Conservation (phyloP, 2,113 vertebrate species). For the Hippocampus abdominalis region DNA sequence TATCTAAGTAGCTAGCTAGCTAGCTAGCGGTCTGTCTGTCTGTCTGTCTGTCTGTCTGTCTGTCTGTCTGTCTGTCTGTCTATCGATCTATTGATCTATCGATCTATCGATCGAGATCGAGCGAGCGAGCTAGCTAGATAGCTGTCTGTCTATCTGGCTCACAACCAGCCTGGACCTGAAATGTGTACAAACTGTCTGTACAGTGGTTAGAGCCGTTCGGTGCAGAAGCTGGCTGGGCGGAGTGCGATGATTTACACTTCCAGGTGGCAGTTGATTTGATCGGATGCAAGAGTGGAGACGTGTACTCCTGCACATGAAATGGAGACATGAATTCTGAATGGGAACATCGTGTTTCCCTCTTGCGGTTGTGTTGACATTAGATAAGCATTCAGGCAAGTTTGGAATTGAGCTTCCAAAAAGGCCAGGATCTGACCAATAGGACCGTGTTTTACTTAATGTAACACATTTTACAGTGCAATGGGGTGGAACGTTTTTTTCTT, state of each 20-base stretch:
- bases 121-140: no score
- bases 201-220: neutral
- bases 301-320: neutral
- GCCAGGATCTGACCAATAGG: neutral
- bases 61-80: no score
- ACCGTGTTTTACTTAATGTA: neutral
- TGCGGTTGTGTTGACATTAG: slow-evolving; percentile 4
- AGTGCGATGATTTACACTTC: neutral
- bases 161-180: neutral
- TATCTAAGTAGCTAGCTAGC: no score
- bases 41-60: no score
- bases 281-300: neutral
- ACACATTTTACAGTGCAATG: neutral
- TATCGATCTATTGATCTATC: no score
- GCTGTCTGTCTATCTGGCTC: neutral
- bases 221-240: neutral
- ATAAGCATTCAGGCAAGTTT: neutral
- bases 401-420: slow-evolving; percentile 12
- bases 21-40: no score
- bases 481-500: neutral
- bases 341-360: neutral
- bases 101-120: no score
- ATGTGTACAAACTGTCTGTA: neutral
- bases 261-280: neutral
- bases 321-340: neutral